Conservation (phyloP, 2,888 invertebrate genomes). For the Machimus atricapillus region DNA sequence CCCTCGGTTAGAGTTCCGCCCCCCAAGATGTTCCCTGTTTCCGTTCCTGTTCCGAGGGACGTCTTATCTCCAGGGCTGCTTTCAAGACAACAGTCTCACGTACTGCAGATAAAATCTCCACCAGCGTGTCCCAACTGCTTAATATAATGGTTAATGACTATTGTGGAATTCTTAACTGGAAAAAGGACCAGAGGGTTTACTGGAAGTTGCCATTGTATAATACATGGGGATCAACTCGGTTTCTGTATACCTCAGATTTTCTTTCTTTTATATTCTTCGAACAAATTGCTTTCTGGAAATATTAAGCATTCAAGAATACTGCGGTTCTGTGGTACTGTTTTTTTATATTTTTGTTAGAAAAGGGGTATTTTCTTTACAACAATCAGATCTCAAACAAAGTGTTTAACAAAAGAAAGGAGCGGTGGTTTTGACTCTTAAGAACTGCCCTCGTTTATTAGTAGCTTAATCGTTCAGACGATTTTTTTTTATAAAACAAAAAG, state of each 20-base stretch:
- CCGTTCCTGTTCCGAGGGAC: background rate
- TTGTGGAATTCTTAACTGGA: slow-evolving; percentile 12
- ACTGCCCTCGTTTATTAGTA: too few species aligned
- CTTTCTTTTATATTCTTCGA: background rate
- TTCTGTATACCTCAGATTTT: background rate
- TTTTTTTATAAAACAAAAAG: too few species aligned
- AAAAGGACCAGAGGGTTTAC: slow-evolving; percentile 1
- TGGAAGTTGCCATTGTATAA: background rate
- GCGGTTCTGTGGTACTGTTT: background rate
- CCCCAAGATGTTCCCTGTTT: slow-evolving; percentile 15
- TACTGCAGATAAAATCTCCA: slow-evolving; percentile 43
- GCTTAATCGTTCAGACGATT: too few species aligned
- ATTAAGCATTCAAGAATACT: background rate
- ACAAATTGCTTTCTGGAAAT: background rate
- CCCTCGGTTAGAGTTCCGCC: background rate
- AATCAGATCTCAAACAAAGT: background rate
- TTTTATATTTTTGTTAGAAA: background rate
- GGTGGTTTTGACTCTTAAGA: too few species aligned
- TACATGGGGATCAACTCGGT: background rate
- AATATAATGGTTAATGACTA: slow-evolving; percentile 45
- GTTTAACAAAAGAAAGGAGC: background rate
- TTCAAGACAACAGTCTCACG: slow-evolving; percentile 41
- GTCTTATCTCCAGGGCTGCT: background rate
- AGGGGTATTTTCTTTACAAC: background rate
- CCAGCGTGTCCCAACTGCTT: slow-evolving; percentile 43